Conservation (phyloP, 2,797 vertebrate genomes). For the Sylvia borin region DNA sequence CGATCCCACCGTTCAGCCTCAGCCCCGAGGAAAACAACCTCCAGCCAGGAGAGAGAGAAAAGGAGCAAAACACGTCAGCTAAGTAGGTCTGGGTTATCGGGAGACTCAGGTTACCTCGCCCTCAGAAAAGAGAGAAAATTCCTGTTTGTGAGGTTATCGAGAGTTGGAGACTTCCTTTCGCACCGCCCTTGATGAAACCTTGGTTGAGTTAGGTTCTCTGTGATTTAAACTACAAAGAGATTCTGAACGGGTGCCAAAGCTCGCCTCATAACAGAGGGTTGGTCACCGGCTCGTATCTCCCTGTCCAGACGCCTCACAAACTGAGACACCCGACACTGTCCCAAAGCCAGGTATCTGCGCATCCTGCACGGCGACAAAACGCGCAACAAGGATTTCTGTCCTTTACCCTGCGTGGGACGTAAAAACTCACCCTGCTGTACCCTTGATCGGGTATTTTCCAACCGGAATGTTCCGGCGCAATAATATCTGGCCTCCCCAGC, state of each 20-base stretch:
- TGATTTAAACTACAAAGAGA: neutral
- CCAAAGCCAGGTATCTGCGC: neutral
- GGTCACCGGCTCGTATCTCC: neutral
- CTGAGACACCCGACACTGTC: rapidly evolving
- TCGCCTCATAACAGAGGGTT: rapidly evolving
- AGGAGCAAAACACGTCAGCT: too few species aligned
- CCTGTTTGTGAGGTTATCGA: neutral
- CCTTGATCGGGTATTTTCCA: rapidly evolving
- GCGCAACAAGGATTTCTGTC: rapidly evolving
- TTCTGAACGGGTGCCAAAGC: neutral
- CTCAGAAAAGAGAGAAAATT: neutral
- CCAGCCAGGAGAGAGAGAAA: neutral
- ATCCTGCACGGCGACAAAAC: rapidly evolving
- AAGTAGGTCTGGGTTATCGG: neutral
- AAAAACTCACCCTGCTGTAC: rapidly evolving
- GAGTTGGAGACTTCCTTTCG: neutral
- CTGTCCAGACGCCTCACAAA: rapidly evolving
- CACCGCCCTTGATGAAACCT: neutral
- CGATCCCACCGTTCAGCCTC: neutral
- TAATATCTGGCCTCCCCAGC: rapidly evolving
- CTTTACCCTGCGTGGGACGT: too few species aligned
- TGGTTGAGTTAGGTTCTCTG: neutral
- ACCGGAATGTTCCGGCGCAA: rapidly evolving
- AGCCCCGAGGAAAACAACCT: neutral
- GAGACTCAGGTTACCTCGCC: neutral